Evolutionary conservation across 2,113 vertebrate species (phyloP).

Genomic region (Thermophis baileyi): DNA sequence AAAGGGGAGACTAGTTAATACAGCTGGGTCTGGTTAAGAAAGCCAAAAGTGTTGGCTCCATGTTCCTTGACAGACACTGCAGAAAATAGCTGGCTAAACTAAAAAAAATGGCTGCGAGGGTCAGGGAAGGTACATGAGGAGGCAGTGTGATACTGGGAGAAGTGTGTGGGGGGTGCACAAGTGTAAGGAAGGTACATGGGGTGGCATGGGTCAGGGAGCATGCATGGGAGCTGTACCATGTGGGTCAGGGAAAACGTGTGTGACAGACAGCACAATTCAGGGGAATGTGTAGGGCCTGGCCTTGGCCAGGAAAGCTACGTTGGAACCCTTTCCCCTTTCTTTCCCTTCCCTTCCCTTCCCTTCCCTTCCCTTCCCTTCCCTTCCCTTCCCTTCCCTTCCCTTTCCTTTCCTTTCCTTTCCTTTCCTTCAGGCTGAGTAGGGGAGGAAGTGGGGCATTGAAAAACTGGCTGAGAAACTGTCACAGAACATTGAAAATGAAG

Average conservation of each 20-base stretch:
- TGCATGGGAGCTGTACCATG: background rate
- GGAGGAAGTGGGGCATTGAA: background rate
- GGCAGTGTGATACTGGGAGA: background rate
- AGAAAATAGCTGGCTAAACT: background rate
- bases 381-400: too few species aligned
- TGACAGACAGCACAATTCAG: background rate
- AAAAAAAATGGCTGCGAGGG: background rate
- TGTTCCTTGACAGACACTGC: background rate
- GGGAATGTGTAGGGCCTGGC: background rate
- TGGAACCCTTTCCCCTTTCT: background rate
- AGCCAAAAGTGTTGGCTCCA: background rate
- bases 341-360: too few species aligned
- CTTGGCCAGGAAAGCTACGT: background rate
- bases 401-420: too few species aligned
- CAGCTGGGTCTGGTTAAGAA: background rate
- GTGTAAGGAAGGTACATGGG: background rate
- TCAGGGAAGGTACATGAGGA: background rate
- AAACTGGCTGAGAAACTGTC: background rate
- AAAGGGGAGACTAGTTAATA: background rate
- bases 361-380: too few species aligned
- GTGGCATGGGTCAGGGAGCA: background rate
- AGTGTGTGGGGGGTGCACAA: background rate
- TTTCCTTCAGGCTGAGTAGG: background rate
- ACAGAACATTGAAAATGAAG: background rate
- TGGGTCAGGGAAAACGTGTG: background rate